phyloP scores from a whole-genome alignment of 2,888 invertebrate species.

The Rambutsinella grinnellia region DNA sequence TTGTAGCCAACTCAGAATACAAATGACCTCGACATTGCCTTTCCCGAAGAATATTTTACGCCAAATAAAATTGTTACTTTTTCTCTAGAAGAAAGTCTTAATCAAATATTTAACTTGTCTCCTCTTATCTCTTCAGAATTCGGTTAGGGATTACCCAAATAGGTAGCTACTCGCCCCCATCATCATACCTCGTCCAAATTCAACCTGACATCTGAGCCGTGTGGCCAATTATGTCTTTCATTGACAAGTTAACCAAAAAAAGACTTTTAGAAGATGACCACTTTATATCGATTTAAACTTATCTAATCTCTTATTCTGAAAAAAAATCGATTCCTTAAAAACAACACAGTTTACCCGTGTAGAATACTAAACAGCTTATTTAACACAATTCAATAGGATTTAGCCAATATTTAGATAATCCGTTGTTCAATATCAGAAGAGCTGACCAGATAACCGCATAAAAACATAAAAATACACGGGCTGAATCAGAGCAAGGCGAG shows the following conservation, averaged over 20 bases:
- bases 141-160: neutral
- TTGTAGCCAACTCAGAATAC: conserved; percentile 14
- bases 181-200: conserved; percentile 11
- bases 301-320: too few relatives aligned
- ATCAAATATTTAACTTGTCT: neutral
- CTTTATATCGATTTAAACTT: too few relatives aligned
- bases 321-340: neutral
- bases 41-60: neutral
- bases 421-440: neutral
- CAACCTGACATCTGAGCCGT: conserved; percentile 18
- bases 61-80: conserved; percentile 16
- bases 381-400: neutral
- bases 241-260: too few relatives aligned
- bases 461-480: conserved; percentile 2
- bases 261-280: too few relatives aligned
- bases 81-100: neutral
- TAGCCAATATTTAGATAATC: neutral
- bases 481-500: conserved; percentile 28
- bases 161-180: too few relatives aligned
- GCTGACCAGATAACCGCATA: neutral
- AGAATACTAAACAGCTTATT: conserved; percentile 17
- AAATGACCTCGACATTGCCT: conserved; percentile 13
- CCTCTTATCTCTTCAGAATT: neutral
- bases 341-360: neutral
- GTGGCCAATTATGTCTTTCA: conserved; percentile 17